Base-by-base conservation (phyloP, 2,888 invertebrate species). In the Polydrusus pterygomalis region DNA sequence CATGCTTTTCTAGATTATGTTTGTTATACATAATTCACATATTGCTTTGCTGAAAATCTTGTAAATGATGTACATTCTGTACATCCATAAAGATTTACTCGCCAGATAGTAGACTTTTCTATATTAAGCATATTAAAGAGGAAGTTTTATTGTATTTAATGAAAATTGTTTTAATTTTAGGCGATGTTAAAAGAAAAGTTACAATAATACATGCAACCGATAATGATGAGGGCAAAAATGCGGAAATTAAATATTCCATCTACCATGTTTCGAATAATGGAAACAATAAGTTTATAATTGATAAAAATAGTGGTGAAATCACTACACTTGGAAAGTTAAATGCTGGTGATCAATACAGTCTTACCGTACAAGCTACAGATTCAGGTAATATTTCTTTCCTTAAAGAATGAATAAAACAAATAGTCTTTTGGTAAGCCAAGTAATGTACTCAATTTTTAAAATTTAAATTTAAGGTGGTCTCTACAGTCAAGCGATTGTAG, bases 181-280 rank as follows among this genome's bases (percentile, higher is more conserved):
- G 87, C 1, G 87, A 87, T 60, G 80, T 82, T 5, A 86, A 83
- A 79, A 81, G 87, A 15, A 82, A 83, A 68, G 85, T 87, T 0
- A 83, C 83, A 25, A 85, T 83, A 3, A 83, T 95, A 77, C 92
- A 93, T 83, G 97, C 96, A 0, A 92, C 92, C 10, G 97, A 97
- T 86, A 94, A 95, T 83, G 97, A 97, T 87, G 93, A 93, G 85
- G 96, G 95, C 75, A 92, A 93, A 84, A 96, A 96, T 87, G 96
- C 96, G 18, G 91, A 92, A 70, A 90, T 96, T 76, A 91, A 92
- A 47, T 97, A 96, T 89, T 93, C 93, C 81, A 95, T 97, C 79
- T 95, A 95, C 86, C 96, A 97, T 88, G 95, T 97, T 9, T 96
- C 96, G 77, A 97, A 96, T 87, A 96, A 96, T 87, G 97, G 96